These are phyloP conservation scores for Branchipolynoe longqiensis DNA, from an alignment of 2,888 invertebrate genomes.

Conservation along the genomic window DNA sequence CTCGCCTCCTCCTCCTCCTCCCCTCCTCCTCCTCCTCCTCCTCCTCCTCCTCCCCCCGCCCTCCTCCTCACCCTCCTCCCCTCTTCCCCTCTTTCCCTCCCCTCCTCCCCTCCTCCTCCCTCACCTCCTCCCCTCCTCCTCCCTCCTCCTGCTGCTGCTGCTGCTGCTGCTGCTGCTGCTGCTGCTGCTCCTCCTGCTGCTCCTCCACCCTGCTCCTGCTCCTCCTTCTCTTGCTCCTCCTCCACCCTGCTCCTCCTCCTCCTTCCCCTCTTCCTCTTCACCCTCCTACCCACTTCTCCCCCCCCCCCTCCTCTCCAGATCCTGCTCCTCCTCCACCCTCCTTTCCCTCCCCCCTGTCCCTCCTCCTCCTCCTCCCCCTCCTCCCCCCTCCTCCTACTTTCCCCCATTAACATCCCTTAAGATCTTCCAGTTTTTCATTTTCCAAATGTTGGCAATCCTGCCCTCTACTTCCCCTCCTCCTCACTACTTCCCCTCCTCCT, in stretches of 20 bases:
- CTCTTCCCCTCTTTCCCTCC: not conserved
- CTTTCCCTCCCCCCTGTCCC: too few species aligned
- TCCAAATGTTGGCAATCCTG: too few species aligned
- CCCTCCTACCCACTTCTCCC: not conserved
- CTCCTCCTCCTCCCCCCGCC: not conserved
- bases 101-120: not conserved
- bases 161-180: not conserved
- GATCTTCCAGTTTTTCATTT: too few species aligned
- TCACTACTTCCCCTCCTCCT: too few species aligned
- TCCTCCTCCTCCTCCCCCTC: not conserved
- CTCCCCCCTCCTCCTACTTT: too few species aligned
- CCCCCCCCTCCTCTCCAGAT: not conserved
- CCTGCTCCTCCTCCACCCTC: not conserved
- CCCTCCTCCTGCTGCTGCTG: not conserved
- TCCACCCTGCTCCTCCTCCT: not conserved
- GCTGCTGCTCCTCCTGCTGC: not conserved
- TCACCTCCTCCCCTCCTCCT: slow-evolving; percentile 1
- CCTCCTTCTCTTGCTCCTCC: not conserved
- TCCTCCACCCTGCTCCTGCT: not conserved
- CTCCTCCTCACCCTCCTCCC: too few species aligned
- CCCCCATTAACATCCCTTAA: too few species aligned
- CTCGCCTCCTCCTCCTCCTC: too few species aligned
- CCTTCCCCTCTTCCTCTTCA: not conserved
- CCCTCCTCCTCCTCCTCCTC: not conserved
- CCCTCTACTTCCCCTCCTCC: too few species aligned